Evolutionary conservation across 2,888 invertebrate species (phyloP).

Genomic region (Phyllotreta striolata): DNA sequence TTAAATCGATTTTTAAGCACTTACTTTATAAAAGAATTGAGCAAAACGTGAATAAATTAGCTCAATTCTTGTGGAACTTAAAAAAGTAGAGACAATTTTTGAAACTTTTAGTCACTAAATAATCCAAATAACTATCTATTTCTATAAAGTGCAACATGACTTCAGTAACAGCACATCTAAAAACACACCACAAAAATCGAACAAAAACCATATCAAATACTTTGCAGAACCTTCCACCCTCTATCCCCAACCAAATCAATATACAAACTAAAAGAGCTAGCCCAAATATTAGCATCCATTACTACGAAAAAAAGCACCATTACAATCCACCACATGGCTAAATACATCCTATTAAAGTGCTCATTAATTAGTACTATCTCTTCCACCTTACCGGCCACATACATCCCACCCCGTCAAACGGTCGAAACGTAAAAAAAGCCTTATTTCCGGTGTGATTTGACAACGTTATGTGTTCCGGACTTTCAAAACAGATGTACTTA

Average conservation of each 20-base stretch:
- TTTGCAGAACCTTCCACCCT: not conserved
- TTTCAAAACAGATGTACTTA: conserved; percentile 54
- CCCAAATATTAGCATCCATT: conserved; percentile 2
- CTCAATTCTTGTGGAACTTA: not conserved
- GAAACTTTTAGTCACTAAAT: no score
- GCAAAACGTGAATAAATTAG: not conserved
- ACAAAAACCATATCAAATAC: not conserved
- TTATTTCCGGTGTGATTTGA: conserved; percentile 50
- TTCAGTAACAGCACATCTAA: no score
- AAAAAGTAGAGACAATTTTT: not conserved
- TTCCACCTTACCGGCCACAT: conserved; percentile 21
- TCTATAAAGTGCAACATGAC: no score
- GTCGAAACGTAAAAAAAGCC: conserved; percentile 43
- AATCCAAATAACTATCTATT: no score
- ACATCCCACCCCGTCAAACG: conserved; percentile 32
- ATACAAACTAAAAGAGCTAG: conserved; percentile 12
- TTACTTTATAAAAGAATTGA: not conserved
- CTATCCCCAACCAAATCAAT: not conserved
- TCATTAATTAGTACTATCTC: conserved; percentile 33
- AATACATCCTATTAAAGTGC: conserved; percentile 5
- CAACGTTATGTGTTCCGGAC: conserved; percentile 47
- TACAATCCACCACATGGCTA: conserved; percentile 25
- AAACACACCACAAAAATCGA: no score
- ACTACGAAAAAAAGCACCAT: conserved; percentile 1
- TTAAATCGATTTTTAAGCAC: no score